Conservation (phyloP, 2,113 vertebrate genomes). For the Neolamprologus kungweensis region DNA sequence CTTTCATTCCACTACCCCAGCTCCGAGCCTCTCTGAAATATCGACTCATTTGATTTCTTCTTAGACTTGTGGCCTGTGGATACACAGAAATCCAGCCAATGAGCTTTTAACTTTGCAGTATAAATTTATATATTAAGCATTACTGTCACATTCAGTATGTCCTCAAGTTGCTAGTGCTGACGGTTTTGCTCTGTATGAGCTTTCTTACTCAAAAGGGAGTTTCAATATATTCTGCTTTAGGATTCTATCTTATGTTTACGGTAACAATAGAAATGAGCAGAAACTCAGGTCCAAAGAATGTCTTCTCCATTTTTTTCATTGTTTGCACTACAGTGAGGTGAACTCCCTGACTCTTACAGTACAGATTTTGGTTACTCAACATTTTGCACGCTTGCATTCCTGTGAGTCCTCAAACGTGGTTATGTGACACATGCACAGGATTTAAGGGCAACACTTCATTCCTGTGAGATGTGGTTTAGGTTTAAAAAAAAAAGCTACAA, state of each 20-base stretch:
- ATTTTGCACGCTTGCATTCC: not conserved
- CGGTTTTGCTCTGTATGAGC: not conserved
- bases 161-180: not conserved
- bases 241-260: not conserved
- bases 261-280: not conserved
- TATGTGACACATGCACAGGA: not conserved
- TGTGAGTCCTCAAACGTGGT: not conserved
- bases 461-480: not conserved
- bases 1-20: constrained; percentile 19
- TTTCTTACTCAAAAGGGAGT: not conserved
- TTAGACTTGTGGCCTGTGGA: not conserved
- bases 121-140: not conserved
- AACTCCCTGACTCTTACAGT: not conserved
- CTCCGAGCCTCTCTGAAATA: not conserved
- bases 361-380: not conserved
- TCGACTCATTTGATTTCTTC: constrained; percentile 15
- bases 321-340: not conserved
- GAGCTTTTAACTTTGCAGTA: not conserved
- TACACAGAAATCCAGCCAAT: not conserved
- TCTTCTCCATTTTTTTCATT: not conserved
- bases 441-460: not conserved
- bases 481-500: not conserved
- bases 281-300: not conserved
- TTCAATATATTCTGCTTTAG: not conserved
- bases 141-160: not conserved